Evolutionary conservation across 64 coral and sea anemone genomes (phyloP), one percentile per base, ranked within the genome.

Genomic region (Pachyseris speciosa): DNA sequence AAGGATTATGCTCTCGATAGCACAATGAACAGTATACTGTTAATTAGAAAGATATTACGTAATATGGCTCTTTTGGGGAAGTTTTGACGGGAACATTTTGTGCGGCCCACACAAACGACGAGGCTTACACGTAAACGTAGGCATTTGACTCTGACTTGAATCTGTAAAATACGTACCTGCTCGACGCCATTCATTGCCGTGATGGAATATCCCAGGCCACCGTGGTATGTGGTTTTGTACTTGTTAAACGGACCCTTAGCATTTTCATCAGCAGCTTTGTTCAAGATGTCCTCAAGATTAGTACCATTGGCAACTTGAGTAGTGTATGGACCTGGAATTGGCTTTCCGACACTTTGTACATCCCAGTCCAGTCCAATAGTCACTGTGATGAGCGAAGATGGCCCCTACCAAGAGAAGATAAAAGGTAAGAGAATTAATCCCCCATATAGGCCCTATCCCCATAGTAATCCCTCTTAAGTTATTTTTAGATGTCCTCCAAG

Each of bases 321-420:
- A 20, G 34, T 80, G 34, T 40, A 60, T 11, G 50, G 20, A 13
- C 51, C n/a, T 26, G 77, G 77, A 22, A 80, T 80, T 2, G 77
- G 77, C 34, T 80, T 80, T 19, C 34, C 77, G 24, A 60, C 34
- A 16, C 17, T 38, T 0, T 16, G 39, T 1, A 59, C 19, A 28
- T 80, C 15, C 77, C 77, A 80, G 19, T 80, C 31, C 2, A 60
- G 20, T 39, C 10, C 77, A 60, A 80, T 60, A 19, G 77, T 80
- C 4, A 80, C 77, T 24, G 77, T 80, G 49, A 80, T 80, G 3
- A 45, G 43, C 25, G 51, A 42, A 8, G 53, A 1, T n/a, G 32
- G 34, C n/a, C 11, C 3, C 52, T 60, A 9, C 45, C 40, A 25
- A 39, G 8, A 71, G 68, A 71, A 31, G n/a, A 32, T 30, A 34